Base-by-base conservation (phyloP, 1,140 invertebrate genomes). In the Psix sp. region DNA sequence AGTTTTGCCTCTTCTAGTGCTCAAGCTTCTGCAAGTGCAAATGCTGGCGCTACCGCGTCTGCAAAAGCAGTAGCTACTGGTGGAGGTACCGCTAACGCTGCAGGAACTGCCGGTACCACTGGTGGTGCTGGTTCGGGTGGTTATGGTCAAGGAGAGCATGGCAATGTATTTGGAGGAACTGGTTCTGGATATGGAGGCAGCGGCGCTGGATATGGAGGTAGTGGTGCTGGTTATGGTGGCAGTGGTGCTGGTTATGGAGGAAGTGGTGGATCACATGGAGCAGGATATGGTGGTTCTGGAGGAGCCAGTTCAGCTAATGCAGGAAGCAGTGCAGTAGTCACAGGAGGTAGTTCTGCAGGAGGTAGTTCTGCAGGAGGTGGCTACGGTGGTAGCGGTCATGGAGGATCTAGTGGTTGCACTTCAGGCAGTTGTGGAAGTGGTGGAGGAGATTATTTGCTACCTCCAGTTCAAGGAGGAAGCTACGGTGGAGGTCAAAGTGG, bases 1-100 rank as follows among this genome's bases (percentile, higher is more conserved):
- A 45, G 57, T 21, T 63, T 72, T 5, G 57, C 67, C 10, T 13
- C n/a, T 5, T 72, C 67, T n/a, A n/a, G n/a, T n/a, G n/a, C n/a
- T 3, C 40, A 11, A 39, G 42, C 49, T 4, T 52, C 31, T 6
- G 52, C 56, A n/a, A 59, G 43, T 15, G 17, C 77, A 5, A 52
- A n/a, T 45, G 62, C 45, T 0, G 40, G 51, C 6, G 59, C 35
- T 0, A 42, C 33, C 3, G 31, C 66, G 2, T 42, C 52, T 4
- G 71, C 74, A 0, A 73, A 59, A 43, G 52, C 72, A 0, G 49
- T 9, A 17, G 62, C 73, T 10, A 51, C 29, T n/a, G 29, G 52
- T 1, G 35, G 17, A 18, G 52, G 43, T 6, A 5, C 13, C 15
- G 10, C 17, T 13, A 45, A 35, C 5, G 42, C 18, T 20, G 35